phyloP scores from a whole-genome alignment of 2,888 invertebrate species.

The Cylindroiulus punctatus region DNA sequence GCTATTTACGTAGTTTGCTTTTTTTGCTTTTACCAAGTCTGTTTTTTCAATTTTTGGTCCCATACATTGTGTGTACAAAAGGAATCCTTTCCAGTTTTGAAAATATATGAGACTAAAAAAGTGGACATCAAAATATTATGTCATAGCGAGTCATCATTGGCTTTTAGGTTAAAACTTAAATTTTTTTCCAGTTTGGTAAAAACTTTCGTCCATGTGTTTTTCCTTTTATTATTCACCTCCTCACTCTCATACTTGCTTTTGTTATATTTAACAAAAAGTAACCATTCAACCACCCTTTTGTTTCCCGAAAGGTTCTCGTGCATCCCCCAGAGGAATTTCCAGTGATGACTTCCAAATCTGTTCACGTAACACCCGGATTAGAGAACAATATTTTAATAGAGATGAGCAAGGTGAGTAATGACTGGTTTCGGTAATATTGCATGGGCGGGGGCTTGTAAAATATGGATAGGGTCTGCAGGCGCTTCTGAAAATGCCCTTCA shows the following conservation, averaged over 20 bases:
- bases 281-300: not conserved
- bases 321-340: slow-evolving; percentile 53
- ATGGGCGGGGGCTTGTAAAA: not conserved
- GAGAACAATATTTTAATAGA: slow-evolving; percentile 54
- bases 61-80: too few relatives aligned
- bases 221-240: not conserved
- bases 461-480: slow-evolving; percentile 21
- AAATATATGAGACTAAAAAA: too few relatives aligned
- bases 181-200: too few relatives aligned
- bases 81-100: too few relatives aligned
- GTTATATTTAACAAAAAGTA: not conserved
- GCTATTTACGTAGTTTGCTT: too few relatives aligned
- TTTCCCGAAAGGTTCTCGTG: slow-evolving; percentile 49
- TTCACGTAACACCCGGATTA: slow-evolving; percentile 53
- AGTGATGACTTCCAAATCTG: slow-evolving; percentile 48
- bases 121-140: too few relatives aligned
- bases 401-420: slow-evolving; percentile 44
- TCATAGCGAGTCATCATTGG: too few relatives aligned
- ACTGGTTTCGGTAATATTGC: not conserved
- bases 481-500: not conserved
- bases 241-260: not conserved
- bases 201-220: too few relatives aligned
- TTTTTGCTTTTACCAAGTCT: too few relatives aligned
- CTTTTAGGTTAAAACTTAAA: too few relatives aligned
- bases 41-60: too few relatives aligned